phyloP scores from a whole-genome alignment of 2,113 vertebrate species.

The Sinocyclocheilus rhinocerous region DNA sequence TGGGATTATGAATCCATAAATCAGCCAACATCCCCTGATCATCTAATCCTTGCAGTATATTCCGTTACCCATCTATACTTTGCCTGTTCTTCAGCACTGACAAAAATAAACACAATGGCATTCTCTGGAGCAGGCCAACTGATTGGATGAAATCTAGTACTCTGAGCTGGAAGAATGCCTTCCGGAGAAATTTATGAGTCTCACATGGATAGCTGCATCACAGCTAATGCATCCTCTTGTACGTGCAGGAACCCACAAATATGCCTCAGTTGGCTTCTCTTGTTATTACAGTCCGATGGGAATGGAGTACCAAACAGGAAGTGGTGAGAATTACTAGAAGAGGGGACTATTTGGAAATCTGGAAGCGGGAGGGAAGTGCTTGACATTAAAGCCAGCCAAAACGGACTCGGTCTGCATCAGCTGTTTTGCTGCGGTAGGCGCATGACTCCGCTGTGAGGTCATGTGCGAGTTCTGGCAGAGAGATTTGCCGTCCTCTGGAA shows the following conservation, averaged over 20 bases:
- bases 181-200: not conserved
- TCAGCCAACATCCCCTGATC: constrained; percentile 18
- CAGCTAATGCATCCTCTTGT: not conserved
- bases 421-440: constrained; percentile 32
- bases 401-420: constrained; percentile 21
- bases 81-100: constrained; percentile 41
- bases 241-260: constrained; percentile 17
- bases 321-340: constrained; percentile 52
- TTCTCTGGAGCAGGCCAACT: not conserved
- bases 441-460: not conserved
- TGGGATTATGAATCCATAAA: not conserved
- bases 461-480: not conserved
- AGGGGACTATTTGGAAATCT: constrained; percentile 40
- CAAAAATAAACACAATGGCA: constrained; percentile 29
- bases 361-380: constrained; percentile 9
- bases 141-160: constrained; percentile 38
- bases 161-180: constrained; percentile 7
- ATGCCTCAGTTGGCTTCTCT: not conserved
- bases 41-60: constrained; percentile 55
- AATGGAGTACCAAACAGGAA: constrained; percentile 29
- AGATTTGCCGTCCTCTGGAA: not conserved
- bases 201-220: constrained; percentile 24
- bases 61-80: constrained; percentile 42
- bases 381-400: constrained; percentile 29
- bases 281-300: not conserved